A percentile compares a stretch with the other conserved stretches of the same genome.
phyloP scores from a whole-genome alignment of 2,888 invertebrate species.

The Leuctra nigra region DNA sequence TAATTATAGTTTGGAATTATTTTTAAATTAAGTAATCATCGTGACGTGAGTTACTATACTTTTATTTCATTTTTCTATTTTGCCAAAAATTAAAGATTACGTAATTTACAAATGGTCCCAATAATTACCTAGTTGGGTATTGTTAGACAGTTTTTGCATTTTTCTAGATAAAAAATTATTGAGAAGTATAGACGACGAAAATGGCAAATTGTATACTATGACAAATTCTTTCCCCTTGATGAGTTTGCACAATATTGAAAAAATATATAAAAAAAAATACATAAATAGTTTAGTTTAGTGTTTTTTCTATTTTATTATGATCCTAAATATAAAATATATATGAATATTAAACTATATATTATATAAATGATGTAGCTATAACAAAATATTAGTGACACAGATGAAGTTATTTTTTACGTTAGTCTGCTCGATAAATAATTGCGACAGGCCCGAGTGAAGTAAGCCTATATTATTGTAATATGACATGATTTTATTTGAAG shows the following conservation, averaged over 20 bases:
- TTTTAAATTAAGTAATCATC: conserved; percentile 15
- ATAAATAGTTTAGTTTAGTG: conserved; percentile 30
- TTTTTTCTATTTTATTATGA: conserved; percentile 36
- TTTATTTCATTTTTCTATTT: not conserved
- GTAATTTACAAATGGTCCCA: conserved; percentile 26
- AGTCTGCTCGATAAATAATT: conserved; percentile 33
- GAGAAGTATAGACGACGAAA: conserved; percentile 25
- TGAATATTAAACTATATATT: conserved; percentile 33
- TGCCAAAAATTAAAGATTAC: conserved; percentile 12
- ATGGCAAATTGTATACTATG: conserved; percentile 31
- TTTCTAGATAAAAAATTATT: conserved; percentile 29
- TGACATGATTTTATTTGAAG: conserved; percentile 24
- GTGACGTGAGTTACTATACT: conserved; percentile 6
- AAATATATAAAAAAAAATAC: conserved; percentile 9
- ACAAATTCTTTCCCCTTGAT: conserved; percentile 30
- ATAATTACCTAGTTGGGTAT: conserved; percentile 21
- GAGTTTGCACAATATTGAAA: conserved; percentile 31
- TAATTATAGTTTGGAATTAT: conserved; percentile 18
- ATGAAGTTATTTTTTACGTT: conserved; percentile 34
- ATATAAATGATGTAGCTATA: conserved; percentile 33
- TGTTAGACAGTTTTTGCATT: conserved; percentile 30
- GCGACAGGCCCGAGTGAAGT: conserved; percentile 17
- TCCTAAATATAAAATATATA: conserved; percentile 34
- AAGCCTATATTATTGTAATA: not conserved
- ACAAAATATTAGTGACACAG: conserved; percentile 31